phyloP scores from a whole-genome alignment of 2,888 invertebrate species.

The Euplexia lucipara region DNA sequence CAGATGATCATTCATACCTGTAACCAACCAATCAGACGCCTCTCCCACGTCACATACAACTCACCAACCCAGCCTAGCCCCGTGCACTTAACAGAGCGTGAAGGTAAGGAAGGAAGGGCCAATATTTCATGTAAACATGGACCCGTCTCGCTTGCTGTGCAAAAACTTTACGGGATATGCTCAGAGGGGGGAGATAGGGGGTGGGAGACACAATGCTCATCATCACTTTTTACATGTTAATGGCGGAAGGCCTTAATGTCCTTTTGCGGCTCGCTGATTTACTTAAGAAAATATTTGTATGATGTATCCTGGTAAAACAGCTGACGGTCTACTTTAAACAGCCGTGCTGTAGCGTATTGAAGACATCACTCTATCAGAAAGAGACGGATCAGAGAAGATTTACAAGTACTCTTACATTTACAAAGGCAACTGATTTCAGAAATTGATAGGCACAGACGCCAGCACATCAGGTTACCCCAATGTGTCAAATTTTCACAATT shows the following conservation, averaged over 20 bases:
- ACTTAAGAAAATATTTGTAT: constrained; percentile 37
- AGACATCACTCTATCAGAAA: too few relatives aligned
- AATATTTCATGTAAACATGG: constrained; percentile 54
- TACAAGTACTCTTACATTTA: too few relatives aligned
- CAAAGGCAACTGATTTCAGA: too few relatives aligned
- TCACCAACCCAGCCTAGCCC: constrained; percentile 22
- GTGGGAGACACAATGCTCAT: constrained; percentile 32
- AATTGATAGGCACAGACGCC: too few relatives aligned
- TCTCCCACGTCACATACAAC: constrained; percentile 1
- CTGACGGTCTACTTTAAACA: neutral
- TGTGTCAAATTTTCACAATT: too few relatives aligned
- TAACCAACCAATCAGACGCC: neutral
- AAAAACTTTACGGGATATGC: constrained; percentile 52
- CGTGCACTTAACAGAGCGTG: constrained; percentile 50
- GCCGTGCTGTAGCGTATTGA: neutral
- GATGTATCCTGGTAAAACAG: neutral
- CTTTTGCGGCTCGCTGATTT: constrained; percentile 38
- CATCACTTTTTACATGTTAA: constrained; percentile 48
- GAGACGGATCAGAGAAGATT: too few relatives aligned
- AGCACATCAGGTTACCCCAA: too few relatives aligned
- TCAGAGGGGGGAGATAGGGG: neutral
- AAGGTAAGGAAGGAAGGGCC: constrained; percentile 61
- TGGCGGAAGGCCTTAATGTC: constrained; percentile 47
- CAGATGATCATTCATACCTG: neutral
- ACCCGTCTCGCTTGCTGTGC: constrained; percentile 26